Percentiles rank a stretch among this genome's conserved stretches.
phyloP scores from a whole-genome alignment of 1,140 invertebrate species.

The Mya arenaria region DNA sequence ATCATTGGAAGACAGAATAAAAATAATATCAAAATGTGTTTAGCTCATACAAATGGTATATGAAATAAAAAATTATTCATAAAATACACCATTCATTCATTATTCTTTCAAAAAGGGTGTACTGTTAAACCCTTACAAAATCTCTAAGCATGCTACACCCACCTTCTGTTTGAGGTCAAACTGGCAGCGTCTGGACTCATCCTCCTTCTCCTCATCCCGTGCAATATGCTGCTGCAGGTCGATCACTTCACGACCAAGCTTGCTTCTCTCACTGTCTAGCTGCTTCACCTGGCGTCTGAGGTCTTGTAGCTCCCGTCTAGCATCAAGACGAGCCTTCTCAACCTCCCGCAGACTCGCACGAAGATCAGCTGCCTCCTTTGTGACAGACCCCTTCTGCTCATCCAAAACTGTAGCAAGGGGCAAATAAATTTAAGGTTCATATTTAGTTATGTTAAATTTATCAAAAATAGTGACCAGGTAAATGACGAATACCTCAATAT shows the following conservation, averaged over 20 bases:
- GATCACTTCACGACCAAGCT: constrained; percentile 85
- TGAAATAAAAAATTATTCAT: too few relatives aligned
- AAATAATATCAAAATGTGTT: too few relatives aligned
- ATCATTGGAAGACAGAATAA: too few relatives aligned
- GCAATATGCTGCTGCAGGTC: constrained; percentile 90
- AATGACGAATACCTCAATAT: too few relatives aligned
- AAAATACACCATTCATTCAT: too few relatives aligned
- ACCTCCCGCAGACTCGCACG: constrained; percentile 90
- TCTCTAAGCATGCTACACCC: too few relatives aligned
- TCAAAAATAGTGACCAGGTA: too few relatives aligned
- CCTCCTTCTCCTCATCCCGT: constrained; percentile 89
- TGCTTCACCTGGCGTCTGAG: constrained; percentile 79
- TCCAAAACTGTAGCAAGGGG: constrained; percentile 85
- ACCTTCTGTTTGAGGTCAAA: constrained; percentile 81
- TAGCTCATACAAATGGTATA: too few relatives aligned
- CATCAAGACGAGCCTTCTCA: constrained; percentile 85
- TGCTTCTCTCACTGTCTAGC: constrained; percentile 79
- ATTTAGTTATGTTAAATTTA: too few relatives aligned
- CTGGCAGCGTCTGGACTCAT: constrained; percentile 84
- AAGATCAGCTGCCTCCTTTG: constrained; percentile 85
- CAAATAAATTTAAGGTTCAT: background rate
- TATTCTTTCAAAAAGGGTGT: too few relatives aligned
- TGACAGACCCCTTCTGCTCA: constrained; percentile 87
- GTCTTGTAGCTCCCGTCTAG: constrained; percentile 80
- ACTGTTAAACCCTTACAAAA: too few relatives aligned